A percentile compares a stretch with the other conserved stretches of the same genome.
Evolutionary conservation across 2,888 invertebrate genomes (phyloP).

Genomic region (Ophonus ardosiacus): DNA sequence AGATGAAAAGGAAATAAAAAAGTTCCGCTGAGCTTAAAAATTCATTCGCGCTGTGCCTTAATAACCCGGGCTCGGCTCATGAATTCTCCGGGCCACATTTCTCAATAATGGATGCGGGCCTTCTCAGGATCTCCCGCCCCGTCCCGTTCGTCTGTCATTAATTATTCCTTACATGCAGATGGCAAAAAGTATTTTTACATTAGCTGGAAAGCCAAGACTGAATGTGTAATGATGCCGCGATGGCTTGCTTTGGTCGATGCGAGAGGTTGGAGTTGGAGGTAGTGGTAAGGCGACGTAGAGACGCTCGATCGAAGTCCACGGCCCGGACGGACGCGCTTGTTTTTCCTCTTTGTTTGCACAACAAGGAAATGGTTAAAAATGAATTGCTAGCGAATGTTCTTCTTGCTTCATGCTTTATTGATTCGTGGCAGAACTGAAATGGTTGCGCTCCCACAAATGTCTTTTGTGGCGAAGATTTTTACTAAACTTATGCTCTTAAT

Average conservation of each 20-base stretch:
- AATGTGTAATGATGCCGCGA: slow-evolving; percentile 67
- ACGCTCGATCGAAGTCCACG: slow-evolving; percentile 27
- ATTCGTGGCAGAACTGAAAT: not conserved
- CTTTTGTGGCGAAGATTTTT: not conserved
- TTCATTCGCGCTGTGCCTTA: slow-evolving; percentile 62
- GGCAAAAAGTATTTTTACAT: slow-evolving; percentile 69
- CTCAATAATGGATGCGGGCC: slow-evolving; percentile 67
- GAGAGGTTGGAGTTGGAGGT: not conserved
- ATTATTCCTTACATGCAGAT: slow-evolving; percentile 67
- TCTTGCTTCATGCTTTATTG: not conserved
- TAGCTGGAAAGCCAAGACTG: slow-evolving; percentile 67
- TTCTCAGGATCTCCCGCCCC: slow-evolving; percentile 43
- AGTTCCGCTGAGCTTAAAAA: slow-evolving; percentile 61
- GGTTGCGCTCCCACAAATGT: too few relatives aligned
- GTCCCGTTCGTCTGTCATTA: slow-evolving; percentile 65
- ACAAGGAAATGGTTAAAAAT: slow-evolving; percentile 30
- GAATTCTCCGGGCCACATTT: slow-evolving; percentile 65
- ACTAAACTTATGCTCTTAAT: too few relatives aligned
- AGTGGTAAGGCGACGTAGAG: not conserved
- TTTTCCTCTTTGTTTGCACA: slow-evolving; percentile 42
- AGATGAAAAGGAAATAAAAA: slow-evolving; percentile 64
- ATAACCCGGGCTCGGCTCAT: slow-evolving; percentile 60
- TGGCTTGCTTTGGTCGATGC: slow-evolving; percentile 49
- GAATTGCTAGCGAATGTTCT: not conserved
- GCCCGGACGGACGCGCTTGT: not conserved